Evolutionary conservation across 1,140 invertebrate species (phyloP).

Genomic region (Heliothis subflexa): DNA sequence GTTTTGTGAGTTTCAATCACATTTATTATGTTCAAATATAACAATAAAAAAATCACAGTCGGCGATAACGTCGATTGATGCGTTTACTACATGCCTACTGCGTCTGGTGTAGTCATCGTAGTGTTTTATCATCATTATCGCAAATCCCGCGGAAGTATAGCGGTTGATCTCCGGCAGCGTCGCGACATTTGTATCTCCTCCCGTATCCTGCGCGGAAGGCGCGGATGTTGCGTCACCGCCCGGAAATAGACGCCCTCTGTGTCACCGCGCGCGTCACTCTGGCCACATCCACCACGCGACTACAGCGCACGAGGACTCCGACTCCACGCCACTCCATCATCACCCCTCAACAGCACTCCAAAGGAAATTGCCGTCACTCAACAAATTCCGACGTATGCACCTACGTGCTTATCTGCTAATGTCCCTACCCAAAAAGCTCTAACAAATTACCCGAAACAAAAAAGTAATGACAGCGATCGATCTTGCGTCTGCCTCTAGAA

Average conservation of each 20-base stretch:
- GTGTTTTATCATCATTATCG: constrained; percentile 54
- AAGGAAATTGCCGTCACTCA: constrained; percentile 30
- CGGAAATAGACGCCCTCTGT: constrained; percentile 82
- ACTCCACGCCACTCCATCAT: constrained; percentile 41
- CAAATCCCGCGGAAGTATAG: constrained; percentile 71
- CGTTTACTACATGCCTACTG: constrained; percentile 7
- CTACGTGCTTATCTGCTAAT: constrained; percentile 57
- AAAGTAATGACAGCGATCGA: constrained; percentile 67
- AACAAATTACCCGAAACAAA: constrained; percentile 53
- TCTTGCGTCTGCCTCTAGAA: constrained; percentile 55
- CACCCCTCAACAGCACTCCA: constrained; percentile 1
- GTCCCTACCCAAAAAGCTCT: constrained; percentile 50
- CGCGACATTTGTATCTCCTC: constrained; percentile 68
- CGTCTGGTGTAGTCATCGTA: constrained; percentile 13
- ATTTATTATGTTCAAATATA: no score
- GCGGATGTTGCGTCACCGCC: constrained; percentile 80
- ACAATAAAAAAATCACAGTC: neutral
- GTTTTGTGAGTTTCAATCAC: no score
- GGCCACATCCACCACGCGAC: constrained; percentile 49
- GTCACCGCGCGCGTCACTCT: constrained; percentile 72
- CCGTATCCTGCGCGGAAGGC: constrained; percentile 76
- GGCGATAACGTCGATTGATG: neutral
- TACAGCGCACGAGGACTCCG: constrained; percentile 46
- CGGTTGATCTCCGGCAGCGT: constrained; percentile 67
- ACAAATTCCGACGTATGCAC: constrained; percentile 45